A percentile compares a stretch with the other conserved stretches of the same genome.
These are phyloP conservation scores for Salvelinus sp. DNA, from an alignment of 2,113 vertebrate species.

Conservation along the genomic window DNA sequence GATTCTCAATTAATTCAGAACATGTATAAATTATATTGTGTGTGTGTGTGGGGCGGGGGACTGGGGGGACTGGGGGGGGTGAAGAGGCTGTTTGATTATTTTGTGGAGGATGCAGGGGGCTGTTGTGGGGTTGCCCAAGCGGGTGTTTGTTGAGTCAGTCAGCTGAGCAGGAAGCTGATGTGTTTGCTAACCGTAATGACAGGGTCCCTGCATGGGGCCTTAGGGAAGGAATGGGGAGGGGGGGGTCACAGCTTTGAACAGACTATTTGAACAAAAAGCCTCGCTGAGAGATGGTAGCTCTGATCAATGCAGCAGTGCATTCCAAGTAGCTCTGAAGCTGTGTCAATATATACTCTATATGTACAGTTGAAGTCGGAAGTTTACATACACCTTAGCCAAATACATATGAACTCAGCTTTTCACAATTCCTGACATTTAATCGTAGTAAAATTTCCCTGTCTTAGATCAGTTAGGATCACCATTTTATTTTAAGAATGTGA, in stretches of 20 bases:
- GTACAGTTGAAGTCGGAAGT: too few relatives aligned
- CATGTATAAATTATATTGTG: neutral
- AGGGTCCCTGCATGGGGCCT: conserved; percentile 46
- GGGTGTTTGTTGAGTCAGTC: conserved; percentile 55
- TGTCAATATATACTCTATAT: neutral
- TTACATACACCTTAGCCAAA: too few relatives aligned
- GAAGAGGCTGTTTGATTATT: conserved; percentile 49
- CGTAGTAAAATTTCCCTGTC: too few relatives aligned
- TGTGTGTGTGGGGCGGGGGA: too few relatives aligned
- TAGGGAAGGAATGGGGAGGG: conserved; percentile 16
- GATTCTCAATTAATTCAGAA: neutral
- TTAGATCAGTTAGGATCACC: too few relatives aligned
- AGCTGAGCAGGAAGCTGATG: conserved; percentile 58
- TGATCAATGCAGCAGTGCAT: conserved; percentile 36
- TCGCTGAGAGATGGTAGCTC: conserved; percentile 63
- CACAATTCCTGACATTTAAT: too few relatives aligned
- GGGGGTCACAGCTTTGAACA: conserved; percentile 62
- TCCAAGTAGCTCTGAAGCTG: conserved; percentile 49
- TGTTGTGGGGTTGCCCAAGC: conserved; percentile 23
- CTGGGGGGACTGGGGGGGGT: neutral
- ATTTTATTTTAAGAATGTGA: too few relatives aligned
- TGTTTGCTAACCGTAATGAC: conserved; percentile 65
- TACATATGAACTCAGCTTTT: too few relatives aligned
- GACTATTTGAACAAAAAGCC: conserved; percentile 54
- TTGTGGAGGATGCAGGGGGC: conserved; percentile 45